A percentile compares a stretch with the other conserved stretches of the same genome.
Evolutionary conservation across 2,888 invertebrate species (phyloP).

Genomic region (Ophonus ardosiacus): DNA sequence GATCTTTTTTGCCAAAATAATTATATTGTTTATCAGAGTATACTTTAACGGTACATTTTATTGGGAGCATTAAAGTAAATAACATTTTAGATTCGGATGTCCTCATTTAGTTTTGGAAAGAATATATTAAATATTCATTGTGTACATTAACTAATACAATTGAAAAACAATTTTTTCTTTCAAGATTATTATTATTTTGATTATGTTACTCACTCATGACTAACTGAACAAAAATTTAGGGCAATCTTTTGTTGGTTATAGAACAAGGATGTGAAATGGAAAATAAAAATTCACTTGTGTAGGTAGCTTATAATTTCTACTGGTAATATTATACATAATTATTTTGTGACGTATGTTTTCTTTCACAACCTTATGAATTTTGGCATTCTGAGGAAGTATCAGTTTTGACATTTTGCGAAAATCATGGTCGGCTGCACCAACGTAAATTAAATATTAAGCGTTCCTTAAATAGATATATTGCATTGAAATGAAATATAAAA

Average conservation of each 20-base stretch:
- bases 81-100: neutral
- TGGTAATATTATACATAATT: neutral
- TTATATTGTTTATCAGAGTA: conserved; percentile 17
- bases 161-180: neutral
- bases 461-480: too few species aligned
- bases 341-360: neutral
- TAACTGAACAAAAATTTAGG: conserved; percentile 35
- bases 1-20: conserved; percentile 8
- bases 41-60: conserved; percentile 6
- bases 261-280: conserved; percentile 10
- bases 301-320: neutral
- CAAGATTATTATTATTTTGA: neutral
- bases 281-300: neutral
- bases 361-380: too few species aligned
- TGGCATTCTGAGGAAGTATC: too few species aligned
- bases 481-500: too few species aligned
- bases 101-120: neutral
- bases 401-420: too few species aligned
- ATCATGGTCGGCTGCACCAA: too few species aligned
- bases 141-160: neutral
- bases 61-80: neutral
- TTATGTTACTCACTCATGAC: conserved; percentile 31
- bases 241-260: conserved; percentile 9
- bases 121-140: conserved; percentile 4
- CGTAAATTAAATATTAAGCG: too few species aligned